phyloP scores from a whole-genome alignment of 2,888 invertebrate species.

The Gymnoscelis rufifasciata region DNA sequence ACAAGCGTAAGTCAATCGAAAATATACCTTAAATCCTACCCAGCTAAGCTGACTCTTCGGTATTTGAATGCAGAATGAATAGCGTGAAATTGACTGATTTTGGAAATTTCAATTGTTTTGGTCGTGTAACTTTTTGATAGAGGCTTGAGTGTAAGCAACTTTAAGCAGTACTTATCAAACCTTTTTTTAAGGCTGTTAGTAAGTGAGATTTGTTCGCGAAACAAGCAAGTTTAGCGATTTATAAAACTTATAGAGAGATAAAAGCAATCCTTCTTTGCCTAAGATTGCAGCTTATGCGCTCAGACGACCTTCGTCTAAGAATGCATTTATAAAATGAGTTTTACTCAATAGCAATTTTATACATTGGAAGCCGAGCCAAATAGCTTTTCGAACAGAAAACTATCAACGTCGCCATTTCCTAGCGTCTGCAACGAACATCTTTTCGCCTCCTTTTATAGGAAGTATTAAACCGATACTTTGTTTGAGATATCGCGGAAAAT shows the following conservation, averaged over 20 bases:
- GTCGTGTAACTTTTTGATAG: too few species aligned
- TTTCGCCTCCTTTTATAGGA: slow-evolving; percentile 11
- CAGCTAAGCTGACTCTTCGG: background rate
- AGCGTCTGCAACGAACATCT: slow-evolving; percentile 21
- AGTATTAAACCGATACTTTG: slow-evolving; percentile 9
- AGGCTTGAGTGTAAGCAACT: too few species aligned
- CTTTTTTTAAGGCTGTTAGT: background rate
- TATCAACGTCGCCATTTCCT: slow-evolving; percentile 10
- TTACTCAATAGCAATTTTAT: slow-evolving; percentile 7
- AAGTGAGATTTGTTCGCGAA: background rate
- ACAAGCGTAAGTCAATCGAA: slow-evolving; percentile 50
- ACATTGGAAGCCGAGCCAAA: slow-evolving; percentile 13
- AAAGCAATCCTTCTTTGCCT: slow-evolving; percentile 11
- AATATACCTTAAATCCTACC: background rate
- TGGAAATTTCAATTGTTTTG: background rate
- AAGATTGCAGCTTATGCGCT: slow-evolving; percentile 9
- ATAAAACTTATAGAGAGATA: slow-evolving; percentile 10
- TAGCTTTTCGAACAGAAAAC: slow-evolving; percentile 12
- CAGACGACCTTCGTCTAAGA: slow-evolving; percentile 5
- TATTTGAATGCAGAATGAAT: slow-evolving; percentile 2
- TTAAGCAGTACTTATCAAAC: too few species aligned
- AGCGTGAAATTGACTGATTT: slow-evolving; percentile 10
- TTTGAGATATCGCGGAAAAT: background rate
- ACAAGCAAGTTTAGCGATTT: background rate
- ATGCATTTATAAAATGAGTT: slow-evolving; percentile 11